phyloP scores from a whole-genome alignment of 1,140 invertebrate species.

The Phymastichus coffea region DNA sequence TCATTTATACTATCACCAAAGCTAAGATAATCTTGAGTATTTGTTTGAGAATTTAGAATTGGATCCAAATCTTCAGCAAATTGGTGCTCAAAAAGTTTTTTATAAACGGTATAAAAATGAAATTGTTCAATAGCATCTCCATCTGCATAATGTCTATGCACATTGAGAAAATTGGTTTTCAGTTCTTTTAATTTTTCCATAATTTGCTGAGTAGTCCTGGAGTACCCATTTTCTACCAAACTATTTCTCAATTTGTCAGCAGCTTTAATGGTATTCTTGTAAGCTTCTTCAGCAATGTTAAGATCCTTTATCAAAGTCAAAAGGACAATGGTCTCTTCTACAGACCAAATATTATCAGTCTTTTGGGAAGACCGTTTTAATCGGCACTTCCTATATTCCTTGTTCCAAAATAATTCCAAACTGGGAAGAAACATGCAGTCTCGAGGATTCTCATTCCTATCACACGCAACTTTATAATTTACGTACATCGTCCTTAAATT shows the following conservation, averaged over 20 bases:
- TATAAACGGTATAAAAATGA: constrained; percentile 38
- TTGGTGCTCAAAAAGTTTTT: constrained; percentile 31
- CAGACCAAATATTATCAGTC: constrained; percentile 34
- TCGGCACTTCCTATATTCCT: constrained; percentile 23
- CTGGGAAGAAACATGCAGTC: constrained; percentile 30
- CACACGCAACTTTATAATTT: constrained; percentile 30
- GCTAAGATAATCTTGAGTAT: constrained; percentile 10
- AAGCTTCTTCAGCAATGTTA: constrained; percentile 26
- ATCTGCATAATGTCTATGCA: constrained; percentile 21
- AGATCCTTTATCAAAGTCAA: constrained; percentile 36
- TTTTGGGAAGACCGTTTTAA: constrained; percentile 21
- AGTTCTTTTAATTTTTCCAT: constrained; percentile 33
- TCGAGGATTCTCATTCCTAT: constrained; percentile 20
- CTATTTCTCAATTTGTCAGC: constrained; percentile 28
- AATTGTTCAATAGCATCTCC: constrained; percentile 35
- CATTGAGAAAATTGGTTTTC: constrained; percentile 31
- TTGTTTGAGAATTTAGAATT: not conserved
- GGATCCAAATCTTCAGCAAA: not conserved
- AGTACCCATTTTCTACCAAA: constrained; percentile 36
- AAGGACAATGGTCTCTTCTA: constrained; percentile 39
- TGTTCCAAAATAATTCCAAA: constrained; percentile 33
- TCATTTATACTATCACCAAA: not conserved
- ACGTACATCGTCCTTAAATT: constrained; percentile 34
- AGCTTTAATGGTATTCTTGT: constrained; percentile 21
- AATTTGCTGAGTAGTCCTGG: constrained; percentile 32